A percentile compares a stretch with the other conserved stretches of the same genome.
phyloP scores from a whole-genome alignment of 2,113 vertebrate species.

The Polypterus bichir region DNA sequence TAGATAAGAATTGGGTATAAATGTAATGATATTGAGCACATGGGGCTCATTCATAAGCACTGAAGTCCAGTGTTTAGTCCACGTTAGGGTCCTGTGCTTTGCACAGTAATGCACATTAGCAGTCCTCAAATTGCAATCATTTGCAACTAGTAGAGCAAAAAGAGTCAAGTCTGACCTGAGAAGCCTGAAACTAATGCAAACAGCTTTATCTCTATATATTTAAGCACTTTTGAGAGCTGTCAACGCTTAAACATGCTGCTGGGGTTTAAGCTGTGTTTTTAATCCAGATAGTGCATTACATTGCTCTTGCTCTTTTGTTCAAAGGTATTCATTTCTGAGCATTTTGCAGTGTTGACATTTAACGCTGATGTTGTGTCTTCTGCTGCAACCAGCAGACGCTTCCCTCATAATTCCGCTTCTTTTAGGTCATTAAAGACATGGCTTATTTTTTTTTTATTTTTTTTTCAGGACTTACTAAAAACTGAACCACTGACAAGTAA shows the following conservation, averaged over 20 bases:
- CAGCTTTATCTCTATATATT: background rate
- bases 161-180: no score
- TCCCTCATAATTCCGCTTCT: slow-evolving; percentile 34
- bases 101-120: no score
- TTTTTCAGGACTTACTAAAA: slow-evolving; percentile 11
- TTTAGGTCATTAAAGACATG: slow-evolving; percentile 25
- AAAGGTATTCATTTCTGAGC: slow-evolving; percentile 47
- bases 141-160: no score
- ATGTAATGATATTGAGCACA: no score
- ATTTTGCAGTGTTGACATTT: slow-evolving; percentile 43
- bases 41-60: no score
- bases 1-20: no score
- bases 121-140: no score
- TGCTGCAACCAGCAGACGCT: slow-evolving; percentile 26
- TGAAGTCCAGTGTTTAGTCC: no score
- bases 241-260: slow-evolving; percentile 40
- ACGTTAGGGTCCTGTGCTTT: no score
- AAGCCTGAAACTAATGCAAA: no score
- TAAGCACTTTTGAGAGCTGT: slow-evolving; percentile 29
- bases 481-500: slow-evolving; percentile 22
- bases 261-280: slow-evolving; percentile 40
- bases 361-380: slow-evolving; percentile 35
- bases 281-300: slow-evolving; percentile 52
- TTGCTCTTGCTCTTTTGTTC: slow-evolving; percentile 28
- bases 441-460: background rate